Percentiles rank a stretch among this genome's conserved stretches.
Conservation (phyloP, 2,113 vertebrate species). For the Mystacornis crossleyi region DNA sequence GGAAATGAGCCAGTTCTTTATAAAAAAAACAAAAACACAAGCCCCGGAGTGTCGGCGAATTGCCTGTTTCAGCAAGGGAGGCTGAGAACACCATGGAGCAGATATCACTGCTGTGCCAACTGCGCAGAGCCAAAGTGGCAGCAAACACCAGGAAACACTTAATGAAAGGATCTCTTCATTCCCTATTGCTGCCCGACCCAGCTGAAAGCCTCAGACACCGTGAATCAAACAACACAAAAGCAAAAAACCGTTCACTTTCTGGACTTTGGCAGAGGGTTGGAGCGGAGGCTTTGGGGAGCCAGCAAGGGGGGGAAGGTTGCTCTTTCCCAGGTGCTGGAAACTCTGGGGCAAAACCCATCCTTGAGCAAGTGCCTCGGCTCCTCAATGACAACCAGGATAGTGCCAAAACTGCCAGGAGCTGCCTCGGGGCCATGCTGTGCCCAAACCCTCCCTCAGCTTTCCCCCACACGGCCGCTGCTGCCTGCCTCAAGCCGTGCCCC, state of each 20-base stretch:
- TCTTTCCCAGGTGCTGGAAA: background rate
- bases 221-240: background rate
- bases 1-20: conserved; percentile 1
- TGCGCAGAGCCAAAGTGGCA: background rate
- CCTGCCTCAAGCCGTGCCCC: background rate
- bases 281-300: background rate
- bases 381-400: accelerated
- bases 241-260: background rate
- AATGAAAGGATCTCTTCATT: background rate
- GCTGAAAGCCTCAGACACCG: background rate
- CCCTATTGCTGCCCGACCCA: background rate
- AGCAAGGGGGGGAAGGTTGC: accelerated
- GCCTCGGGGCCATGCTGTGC: accelerated
- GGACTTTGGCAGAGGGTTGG: background rate
- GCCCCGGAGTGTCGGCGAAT: background rate
- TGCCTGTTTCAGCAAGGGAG: background rate
- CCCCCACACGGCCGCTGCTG: background rate
- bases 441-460: background rate
- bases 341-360: background rate
- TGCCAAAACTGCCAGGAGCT: background rate
- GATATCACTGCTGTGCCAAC: background rate
- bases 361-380: too few relatives aligned
- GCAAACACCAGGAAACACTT: background rate
- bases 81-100: background rate
- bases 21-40: background rate